A percentile compares a stretch with the other conserved stretches of the same genome.
Conservation (phyloP, 2,888 invertebrate species). For the Drosophila mimica region DNA sequence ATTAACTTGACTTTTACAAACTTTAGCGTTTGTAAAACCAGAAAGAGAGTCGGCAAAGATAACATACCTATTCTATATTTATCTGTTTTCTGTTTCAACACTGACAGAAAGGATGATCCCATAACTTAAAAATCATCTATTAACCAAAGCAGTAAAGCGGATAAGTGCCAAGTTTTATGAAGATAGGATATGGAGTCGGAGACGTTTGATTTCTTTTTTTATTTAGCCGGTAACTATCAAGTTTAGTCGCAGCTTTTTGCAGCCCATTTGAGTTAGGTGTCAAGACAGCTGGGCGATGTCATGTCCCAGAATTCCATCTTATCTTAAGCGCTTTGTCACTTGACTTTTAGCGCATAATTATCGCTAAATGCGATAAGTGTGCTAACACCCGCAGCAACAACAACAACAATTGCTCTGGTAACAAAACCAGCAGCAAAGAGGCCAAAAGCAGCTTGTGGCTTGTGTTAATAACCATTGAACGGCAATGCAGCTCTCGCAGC, state of each 20-base stretch:
- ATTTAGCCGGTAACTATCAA: background rate
- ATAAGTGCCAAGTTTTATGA: background rate
- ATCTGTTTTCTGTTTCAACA: background rate
- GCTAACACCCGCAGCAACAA: slow-evolving; percentile 24
- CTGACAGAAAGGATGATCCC: background rate
- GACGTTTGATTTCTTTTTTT: background rate
- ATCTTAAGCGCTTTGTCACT: slow-evolving; percentile 62
- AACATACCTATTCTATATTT: background rate
- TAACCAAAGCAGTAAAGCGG: background rate
- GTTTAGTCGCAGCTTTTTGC: background rate
- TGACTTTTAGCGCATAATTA: slow-evolving; percentile 67
- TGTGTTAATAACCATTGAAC: slow-evolving; percentile 72
- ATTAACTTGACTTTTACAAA: slow-evolving; percentile 13
- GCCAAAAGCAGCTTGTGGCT: slow-evolving; percentile 43
- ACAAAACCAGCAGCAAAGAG: slow-evolving; percentile 38
- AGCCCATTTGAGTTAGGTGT: background rate
- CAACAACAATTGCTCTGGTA: slow-evolving; percentile 23
- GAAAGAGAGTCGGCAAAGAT: background rate
- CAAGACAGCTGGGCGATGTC: slow-evolving; percentile 1
- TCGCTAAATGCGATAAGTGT: slow-evolving; percentile 53
- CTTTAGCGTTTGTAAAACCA: background rate
- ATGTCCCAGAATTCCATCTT: slow-evolving; percentile 37
- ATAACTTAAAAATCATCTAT: background rate
- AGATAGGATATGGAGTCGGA: background rate
- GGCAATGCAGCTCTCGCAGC: slow-evolving; percentile 61